Evolutionary conservation across 2,113 vertebrate species (phyloP), one percentile per base, ranked within the genome.

Genomic region (Gallinago undulata): DNA sequence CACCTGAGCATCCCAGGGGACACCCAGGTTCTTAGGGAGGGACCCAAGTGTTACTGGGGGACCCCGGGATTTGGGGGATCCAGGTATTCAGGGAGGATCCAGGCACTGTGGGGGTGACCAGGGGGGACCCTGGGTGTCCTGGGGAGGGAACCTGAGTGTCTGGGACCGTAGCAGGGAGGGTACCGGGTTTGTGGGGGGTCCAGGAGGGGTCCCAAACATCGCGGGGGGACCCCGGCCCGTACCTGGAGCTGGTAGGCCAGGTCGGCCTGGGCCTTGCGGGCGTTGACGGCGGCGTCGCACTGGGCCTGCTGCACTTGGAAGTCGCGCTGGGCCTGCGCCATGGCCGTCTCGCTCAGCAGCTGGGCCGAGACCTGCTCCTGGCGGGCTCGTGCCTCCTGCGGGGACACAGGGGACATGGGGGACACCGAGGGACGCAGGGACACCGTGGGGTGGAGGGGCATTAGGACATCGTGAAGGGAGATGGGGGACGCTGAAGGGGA

Each of bases 241-340:
- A 90, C 80, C 88, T 84, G 80, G 3, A 90, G 72, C 72, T 90
- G 80, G 35, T 56, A 90, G 41, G 88, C 88, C 56, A 90, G 88
- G 72, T 90, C 88, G 0, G 88, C 88, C 72, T 76, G 72, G n/a
- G 88, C 88, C 9, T 69, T 76, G 72, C 88, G 79, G 30, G 88
- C 79, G 3, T 7, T 90, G 79, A 90, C 72, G 4, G 79, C 88
- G 1, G 63, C 48, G 7, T 90, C 80, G 6, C 56, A 90, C 4
- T 21, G 56, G 0, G 88, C 88, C 72, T 90, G 88, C 64, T 90
- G 79, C n/a, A 90, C 15, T 33, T 90, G 63, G 48, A 90, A 90
- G 48, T 90, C 80, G 1, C 88, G 64, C 21, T 90, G 79, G 10
- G 88, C 88, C 41, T 47, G 63, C 1, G 88, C 88, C 72, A 55